These are phyloP conservation scores for Hyposmocoma kahamanoa DNA, from an alignment of 1,140 invertebrate genomes.

Conservation along the genomic window DNA sequence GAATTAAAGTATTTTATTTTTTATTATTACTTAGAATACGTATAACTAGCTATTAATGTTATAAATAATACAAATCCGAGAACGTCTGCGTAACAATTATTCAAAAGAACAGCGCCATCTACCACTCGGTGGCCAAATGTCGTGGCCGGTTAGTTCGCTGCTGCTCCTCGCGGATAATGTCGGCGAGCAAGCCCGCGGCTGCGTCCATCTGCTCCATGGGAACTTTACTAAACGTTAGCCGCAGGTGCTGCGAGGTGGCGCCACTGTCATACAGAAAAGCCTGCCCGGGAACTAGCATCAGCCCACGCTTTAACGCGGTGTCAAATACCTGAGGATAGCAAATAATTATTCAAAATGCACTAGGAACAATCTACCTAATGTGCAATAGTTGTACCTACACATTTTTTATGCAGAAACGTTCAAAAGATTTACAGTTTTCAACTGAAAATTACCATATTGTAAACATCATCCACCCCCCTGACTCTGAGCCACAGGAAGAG, in stretches of 20 bases:
- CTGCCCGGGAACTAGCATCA: constrained; percentile 82
- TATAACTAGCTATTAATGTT: too few relatives aligned
- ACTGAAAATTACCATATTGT: constrained; percentile 79
- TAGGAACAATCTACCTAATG: too few relatives aligned
- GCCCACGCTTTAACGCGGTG: constrained; percentile 67
- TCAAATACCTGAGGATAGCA: constrained; percentile 52
- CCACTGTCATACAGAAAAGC: constrained; percentile 78
- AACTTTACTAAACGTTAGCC: constrained; percentile 81
- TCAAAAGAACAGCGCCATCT: constrained; percentile 34
- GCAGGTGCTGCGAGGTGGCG: constrained; percentile 77
- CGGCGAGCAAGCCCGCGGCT: constrained; percentile 58
- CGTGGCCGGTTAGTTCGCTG: constrained; percentile 16
- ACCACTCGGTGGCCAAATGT: constrained; percentile 33
- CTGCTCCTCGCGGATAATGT: constrained; percentile 65
- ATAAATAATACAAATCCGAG: too few relatives aligned
- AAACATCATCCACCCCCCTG: constrained; percentile 79
- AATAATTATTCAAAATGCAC: too few relatives aligned
- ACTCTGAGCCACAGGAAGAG: constrained; percentile 88
- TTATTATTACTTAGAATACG: too few relatives aligned
- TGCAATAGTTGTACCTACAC: too few relatives aligned
- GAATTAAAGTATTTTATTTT: too few relatives aligned
- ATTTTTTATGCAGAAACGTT: too few relatives aligned
- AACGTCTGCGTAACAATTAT: too few relatives aligned
- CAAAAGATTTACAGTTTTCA: too few relatives aligned
- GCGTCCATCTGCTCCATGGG: constrained; percentile 77